These are phyloP conservation scores for Camponotus floridanus DNA, from an alignment of 1,140 invertebrate genomes.

Conservation along the genomic window DNA sequence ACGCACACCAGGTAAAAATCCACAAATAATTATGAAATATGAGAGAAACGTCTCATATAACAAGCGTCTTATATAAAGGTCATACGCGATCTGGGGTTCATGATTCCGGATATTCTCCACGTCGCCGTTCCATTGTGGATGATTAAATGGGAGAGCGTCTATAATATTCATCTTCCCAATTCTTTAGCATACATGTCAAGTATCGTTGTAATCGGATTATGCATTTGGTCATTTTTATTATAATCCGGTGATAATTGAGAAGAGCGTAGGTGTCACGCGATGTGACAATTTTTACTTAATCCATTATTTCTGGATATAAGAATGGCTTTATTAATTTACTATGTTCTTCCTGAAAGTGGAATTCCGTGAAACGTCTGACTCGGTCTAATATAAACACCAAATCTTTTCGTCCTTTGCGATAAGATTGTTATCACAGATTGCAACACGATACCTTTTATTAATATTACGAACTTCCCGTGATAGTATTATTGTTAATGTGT, in stretches of 20 bases:
- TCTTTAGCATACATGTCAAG: conserved; percentile 81
- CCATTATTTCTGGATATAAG: not conserved
- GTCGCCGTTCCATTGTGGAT: conserved; percentile 88
- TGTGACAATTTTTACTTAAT: not conserved
- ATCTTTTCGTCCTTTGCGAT: not conserved
- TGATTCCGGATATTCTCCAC: conserved; percentile 91
- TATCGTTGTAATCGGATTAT: conserved; percentile 81
- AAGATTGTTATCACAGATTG: not conserved
- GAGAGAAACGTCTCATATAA: conserved; percentile 25
- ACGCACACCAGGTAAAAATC: conserved; percentile 89
- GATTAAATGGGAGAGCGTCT: conserved; percentile 78
- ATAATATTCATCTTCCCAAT: conserved; percentile 79
- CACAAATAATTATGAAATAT: not conserved
- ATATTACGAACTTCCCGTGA: not conserved
- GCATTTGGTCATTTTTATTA: conserved; percentile 78
- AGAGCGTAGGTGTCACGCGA: not conserved
- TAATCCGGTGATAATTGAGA: conserved; percentile 32
- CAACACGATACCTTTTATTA: conserved; percentile 4
- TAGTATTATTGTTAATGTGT: conserved; percentile 44
- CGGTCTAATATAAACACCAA: conserved; percentile 43
- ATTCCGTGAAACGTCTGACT: not conserved
- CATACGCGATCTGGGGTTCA: conserved; percentile 90
- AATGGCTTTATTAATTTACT: conserved; percentile 21
- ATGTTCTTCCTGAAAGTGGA: conserved; percentile 31
- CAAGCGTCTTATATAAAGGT: conserved; percentile 82